Evolutionary conservation across 1,140 invertebrate genomes (phyloP), one percentile per base, ranked within the genome.

Genomic region (Bursaphelenchus mucronatus): DNA sequence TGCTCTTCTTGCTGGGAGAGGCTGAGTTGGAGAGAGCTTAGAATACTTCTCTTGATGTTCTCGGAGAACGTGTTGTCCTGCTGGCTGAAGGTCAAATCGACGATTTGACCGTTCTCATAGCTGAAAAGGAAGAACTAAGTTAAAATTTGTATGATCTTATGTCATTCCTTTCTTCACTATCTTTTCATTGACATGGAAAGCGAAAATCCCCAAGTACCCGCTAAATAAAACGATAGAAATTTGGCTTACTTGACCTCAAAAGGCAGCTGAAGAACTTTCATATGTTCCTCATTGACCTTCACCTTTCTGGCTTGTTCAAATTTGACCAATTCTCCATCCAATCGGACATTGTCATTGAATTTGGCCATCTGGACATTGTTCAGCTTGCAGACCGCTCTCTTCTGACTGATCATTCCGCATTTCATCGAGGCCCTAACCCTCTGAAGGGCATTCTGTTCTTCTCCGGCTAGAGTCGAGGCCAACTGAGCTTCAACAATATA

Each of bases 41-140:
- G 15, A 39, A 78, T 41, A 56, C 76, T 77, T 57, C 72, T 64
- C 62, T 82, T 82, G 50, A 82, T 68, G 67, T 82, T 81, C 21
- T 73, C 63, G 0, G 79, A 82, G 75, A 75, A 81, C 10, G 67
- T 43, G 0, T 59, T 46, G 17, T 82, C 81, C 40, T 75, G 67
- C 13, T 45, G 21, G 19, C 52, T 63, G 44, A 68, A 71, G 43
- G 59, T 54, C 45, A 62, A 61, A n/a, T 62, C 59, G 45, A 21
- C 40, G 17, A 64, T 30, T 61, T 61, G 58, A 30, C 63, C 63
- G 6, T 63, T 13, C 43, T 59, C 57, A 39, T 46, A 59, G 57
- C 57, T 59, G 41, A 45, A 59, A 59, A 44, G 3, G 13, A 4
- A 21, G n/a, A 21, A 55, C 1, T 39, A 39, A 59, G 58, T 49